Percentiles rank a stretch among this genome's conserved stretches.
These are phyloP conservation scores for Philantomba maxwellii DNA, from an alignment of 2,113 vertebrate genomes.

Conservation along the genomic window DNA sequence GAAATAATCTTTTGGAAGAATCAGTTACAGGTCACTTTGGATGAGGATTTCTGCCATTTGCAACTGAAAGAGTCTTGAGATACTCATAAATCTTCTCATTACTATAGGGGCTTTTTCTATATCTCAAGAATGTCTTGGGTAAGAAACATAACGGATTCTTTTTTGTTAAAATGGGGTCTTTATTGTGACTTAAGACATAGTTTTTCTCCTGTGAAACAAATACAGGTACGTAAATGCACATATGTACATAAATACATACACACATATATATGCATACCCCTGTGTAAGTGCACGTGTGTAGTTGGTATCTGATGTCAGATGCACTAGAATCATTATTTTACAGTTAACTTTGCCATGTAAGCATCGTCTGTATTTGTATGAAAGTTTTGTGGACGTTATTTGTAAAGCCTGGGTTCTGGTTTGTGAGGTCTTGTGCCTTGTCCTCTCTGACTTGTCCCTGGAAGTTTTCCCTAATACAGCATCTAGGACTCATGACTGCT, in stretches of 20 bases:
- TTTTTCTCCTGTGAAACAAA: background rate
- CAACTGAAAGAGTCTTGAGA: background rate
- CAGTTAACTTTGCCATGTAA: background rate
- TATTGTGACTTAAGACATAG: background rate
- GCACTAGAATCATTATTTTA: background rate
- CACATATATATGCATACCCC: fast-evolving
- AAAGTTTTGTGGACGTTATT: background rate
- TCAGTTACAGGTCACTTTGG: background rate
- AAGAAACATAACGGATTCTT: background rate
- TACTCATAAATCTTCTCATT: background rate
- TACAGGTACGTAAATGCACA: background rate
- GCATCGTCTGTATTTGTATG: background rate
- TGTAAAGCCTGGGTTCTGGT: background rate
- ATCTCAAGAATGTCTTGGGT: background rate
- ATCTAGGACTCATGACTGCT: background rate
- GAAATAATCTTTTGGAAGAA: background rate
- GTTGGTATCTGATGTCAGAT: background rate
- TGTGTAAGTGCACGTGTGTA: fast-evolving
- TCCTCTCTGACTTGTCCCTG: background rate
- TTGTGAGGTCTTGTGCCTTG: background rate
- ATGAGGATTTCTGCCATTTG: background rate
- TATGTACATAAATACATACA: background rate
- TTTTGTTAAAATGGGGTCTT: background rate
- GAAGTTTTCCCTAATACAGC: background rate
- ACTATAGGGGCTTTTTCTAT: background rate